Percentiles rank a stretch among this genome's conserved stretches.
These are phyloP conservation scores for Camponotus vicinus DNA, from an alignment of 1,140 invertebrate genomes.

Conservation along the genomic window DNA sequence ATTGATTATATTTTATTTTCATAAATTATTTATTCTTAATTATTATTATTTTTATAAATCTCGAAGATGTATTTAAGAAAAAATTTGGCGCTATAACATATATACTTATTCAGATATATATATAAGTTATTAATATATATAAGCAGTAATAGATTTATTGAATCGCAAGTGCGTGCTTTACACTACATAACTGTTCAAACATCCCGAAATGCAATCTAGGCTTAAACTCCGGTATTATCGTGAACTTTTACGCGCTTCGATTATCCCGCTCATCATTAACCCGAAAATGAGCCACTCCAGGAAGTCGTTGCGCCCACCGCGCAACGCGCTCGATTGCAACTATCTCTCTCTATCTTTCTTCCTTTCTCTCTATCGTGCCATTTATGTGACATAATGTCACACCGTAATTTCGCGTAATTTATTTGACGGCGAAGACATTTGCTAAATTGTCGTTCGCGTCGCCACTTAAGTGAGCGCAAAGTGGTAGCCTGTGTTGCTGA, in stretches of 20 bases:
- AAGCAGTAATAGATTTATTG: background rate
- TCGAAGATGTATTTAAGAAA: background rate
- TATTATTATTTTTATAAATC: background rate
- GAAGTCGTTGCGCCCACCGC: constrained; percentile 32
- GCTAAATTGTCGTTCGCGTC: constrained; percentile 79
- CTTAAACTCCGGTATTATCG: constrained; percentile 9
- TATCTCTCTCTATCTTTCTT: background rate
- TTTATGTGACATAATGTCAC: constrained; percentile 67
- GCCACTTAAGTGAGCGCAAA: constrained; percentile 83
- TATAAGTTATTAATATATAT: background rate
- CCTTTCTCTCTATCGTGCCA: constrained; percentile 60
- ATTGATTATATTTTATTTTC: background rate
- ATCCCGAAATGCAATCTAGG: constrained; percentile 33
- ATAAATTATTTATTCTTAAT: background rate
- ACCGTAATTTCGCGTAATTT: constrained; percentile 77
- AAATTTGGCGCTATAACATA: background rate
- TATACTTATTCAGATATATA: background rate
- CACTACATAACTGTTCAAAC: background rate
- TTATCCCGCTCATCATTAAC: constrained; percentile 58
- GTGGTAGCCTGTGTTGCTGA: constrained; percentile 81
- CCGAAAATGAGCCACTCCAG: constrained; percentile 54
- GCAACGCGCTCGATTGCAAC: background rate
- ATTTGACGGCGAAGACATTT: constrained; percentile 74
- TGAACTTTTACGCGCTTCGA: constrained; percentile 59
- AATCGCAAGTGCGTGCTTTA: background rate